Conservation (phyloP, 2,797 vertebrate species). For the Microchirus variegatus region DNA sequence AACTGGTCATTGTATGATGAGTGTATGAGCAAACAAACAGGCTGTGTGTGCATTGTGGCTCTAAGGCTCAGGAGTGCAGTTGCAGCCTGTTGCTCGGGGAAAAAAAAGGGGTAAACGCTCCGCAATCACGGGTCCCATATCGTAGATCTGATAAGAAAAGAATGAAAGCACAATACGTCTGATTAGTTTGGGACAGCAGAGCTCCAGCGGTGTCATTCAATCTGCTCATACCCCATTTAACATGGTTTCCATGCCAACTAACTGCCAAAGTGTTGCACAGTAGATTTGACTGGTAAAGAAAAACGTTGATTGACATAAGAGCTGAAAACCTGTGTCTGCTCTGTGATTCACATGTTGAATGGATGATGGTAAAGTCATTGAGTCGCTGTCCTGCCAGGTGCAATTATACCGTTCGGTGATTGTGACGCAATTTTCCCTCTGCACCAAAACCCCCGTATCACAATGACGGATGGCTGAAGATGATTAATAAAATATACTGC, state of each 20-base stretch:
- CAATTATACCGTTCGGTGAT: conserved; percentile 57
- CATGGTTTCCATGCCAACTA: conserved; percentile 74
- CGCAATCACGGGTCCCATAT: conserved; percentile 11
- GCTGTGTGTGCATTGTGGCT: conserved; percentile 1
- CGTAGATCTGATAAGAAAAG: conserved; percentile 30
- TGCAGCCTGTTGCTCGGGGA: conserved; percentile 26
- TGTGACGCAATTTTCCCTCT: conserved; percentile 52
- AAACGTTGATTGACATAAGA: background rate
- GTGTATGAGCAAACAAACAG: background rate
- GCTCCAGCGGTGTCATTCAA: conserved; percentile 52
- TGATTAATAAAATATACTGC: conserved; percentile 15
- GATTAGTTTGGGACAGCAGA: conserved; percentile 70
- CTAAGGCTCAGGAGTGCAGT: conserved; percentile 4
- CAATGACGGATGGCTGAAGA: conserved; percentile 45
- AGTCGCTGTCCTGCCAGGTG: conserved; percentile 55
- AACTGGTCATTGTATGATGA: background rate
- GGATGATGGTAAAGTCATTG: conserved; percentile 54
- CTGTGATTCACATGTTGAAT: conserved; percentile 43
- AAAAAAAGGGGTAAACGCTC: background rate
- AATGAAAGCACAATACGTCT: conserved; percentile 63
- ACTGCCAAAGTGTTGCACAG: conserved; percentile 27
- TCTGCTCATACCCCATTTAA: conserved; percentile 27
- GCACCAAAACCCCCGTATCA: conserved; percentile 47
- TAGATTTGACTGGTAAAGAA: conserved; percentile 15
- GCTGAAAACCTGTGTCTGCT: conserved; percentile 5